These are phyloP conservation scores for Altica lythri DNA, from an alignment of 2,888 invertebrate species.

Conservation along the genomic window DNA sequence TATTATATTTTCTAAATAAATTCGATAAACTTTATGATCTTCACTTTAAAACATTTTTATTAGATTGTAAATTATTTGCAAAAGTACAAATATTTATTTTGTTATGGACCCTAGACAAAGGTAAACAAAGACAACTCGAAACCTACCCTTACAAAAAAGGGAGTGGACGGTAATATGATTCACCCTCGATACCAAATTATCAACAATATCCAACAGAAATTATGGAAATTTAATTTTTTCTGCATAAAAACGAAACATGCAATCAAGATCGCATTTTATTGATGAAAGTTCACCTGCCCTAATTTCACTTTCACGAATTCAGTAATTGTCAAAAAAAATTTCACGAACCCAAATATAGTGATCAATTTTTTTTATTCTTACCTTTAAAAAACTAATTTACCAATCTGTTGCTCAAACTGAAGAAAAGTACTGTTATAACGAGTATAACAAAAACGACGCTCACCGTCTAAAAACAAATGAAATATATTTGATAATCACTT, in stretches of 20 bases:
- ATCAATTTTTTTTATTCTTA: no score
- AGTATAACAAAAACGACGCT: neutral
- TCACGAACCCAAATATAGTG: neutral
- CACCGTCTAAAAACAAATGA: neutral
- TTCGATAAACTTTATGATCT: no score
- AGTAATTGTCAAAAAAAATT: no score
- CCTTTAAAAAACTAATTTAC: no score
- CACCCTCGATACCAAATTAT: slow-evolving; percentile 24
- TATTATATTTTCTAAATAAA: no score
- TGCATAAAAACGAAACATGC: slow-evolving; percentile 6
- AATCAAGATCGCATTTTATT: slow-evolving; percentile 11
- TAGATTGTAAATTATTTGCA: no score
- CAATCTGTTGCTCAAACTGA: slow-evolving; percentile 2
- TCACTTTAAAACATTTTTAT: no score
- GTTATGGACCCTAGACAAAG: slow-evolving; percentile 4
- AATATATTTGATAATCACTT: slow-evolving; percentile 7
- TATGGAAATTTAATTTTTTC: neutral
- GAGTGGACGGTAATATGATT: slow-evolving; percentile 29
- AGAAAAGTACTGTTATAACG: slow-evolving; percentile 3
- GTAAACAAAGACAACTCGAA: slow-evolving; percentile 17
- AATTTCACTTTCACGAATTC: no score
- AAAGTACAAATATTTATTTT: no score
- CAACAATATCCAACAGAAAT: slow-evolving; percentile 13
- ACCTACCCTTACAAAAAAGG: slow-evolving; percentile 25
- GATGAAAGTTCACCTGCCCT: slow-evolving; percentile 19